These are phyloP conservation scores for Anastatus disparis DNA, from an alignment of 1,140 invertebrate genomes.

Conservation along the genomic window DNA sequence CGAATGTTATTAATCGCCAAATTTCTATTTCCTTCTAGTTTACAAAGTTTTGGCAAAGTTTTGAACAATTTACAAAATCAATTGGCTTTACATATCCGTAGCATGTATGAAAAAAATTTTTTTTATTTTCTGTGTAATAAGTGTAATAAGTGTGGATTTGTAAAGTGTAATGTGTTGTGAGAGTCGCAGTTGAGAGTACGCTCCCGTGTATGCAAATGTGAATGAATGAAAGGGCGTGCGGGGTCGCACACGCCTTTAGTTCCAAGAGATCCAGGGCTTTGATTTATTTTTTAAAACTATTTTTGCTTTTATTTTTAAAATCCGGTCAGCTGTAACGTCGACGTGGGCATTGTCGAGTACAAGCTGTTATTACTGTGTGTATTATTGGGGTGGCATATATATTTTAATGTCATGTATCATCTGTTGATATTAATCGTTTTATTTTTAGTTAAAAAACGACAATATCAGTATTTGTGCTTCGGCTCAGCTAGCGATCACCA, in stretches of 20 bases:
- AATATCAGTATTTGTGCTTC: slow-evolving; percentile 35
- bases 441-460: no score
- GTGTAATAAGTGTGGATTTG: slow-evolving; percentile 46
- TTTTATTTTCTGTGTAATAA: slow-evolving; percentile 47
- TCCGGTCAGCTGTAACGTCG: slow-evolving; percentile 36
- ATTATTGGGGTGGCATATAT: slow-evolving; percentile 45
- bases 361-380: slow-evolving; percentile 50
- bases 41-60: slow-evolving; percentile 48
- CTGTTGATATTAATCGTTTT: slow-evolving; percentile 45
- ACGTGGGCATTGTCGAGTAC: slow-evolving; percentile 55
- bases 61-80: slow-evolving; percentile 67
- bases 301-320: slow-evolving; percentile 31
- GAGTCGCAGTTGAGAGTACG: slow-evolving; percentile 28
- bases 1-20: slow-evolving; percentile 24
- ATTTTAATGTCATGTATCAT: slow-evolving; percentile 54
- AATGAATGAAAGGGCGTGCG: slow-evolving; percentile 55
- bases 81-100: slow-evolving; percentile 70
- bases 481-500: slow-evolving; percentile 33
- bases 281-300: slow-evolving; percentile 50
- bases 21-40: slow-evolving; percentile 3
- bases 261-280: slow-evolving; percentile 57
- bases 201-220: slow-evolving; percentile 59
- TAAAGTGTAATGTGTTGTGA: slow-evolving; percentile 53
- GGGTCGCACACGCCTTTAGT: slow-evolving; percentile 59
- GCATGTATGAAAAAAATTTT: slow-evolving; percentile 55